Base-by-base conservation (phyloP, 1,140 invertebrate genomes). In the Schlechtendalia chinensis region DNA sequence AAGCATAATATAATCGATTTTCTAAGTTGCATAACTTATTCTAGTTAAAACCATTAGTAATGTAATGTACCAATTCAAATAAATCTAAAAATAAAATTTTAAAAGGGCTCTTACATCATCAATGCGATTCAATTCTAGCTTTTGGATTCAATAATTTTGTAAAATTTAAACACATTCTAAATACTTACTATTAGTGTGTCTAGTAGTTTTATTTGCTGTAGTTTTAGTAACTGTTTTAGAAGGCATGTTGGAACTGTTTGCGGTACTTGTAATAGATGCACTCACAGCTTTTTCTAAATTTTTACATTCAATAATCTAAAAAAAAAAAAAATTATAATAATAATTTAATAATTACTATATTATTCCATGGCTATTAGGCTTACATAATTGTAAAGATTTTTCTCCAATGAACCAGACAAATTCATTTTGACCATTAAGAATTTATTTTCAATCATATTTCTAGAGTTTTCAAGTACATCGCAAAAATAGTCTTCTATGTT, bases 381-480 rank as follows among this genome's bases (percentile, higher is more conserved):
- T 27, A 79, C 75, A 12, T 47, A 63, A 11, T 79, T 58, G 45
- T 79, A 59, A 19, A 79, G 58, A 27, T 79, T 79, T n/a, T 1
- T 19, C 8, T 79, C 1, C 5, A 79, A 29, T 19, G 16, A 47
- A 16, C 11, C 58, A 22, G 29, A 19, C 22, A 79, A 79, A 79
- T 79, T 79, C 39, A 79, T 79, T 63, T 79, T 59, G 10, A 50
- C 24, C 56, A 79, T 61, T 79, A 79, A 47, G 63, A 79, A 79
- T 47, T 58, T 11, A 79, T 24, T 79, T 79, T 79, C 75, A 1
- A 79, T 50, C n/a, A n/a, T 8, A 59, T 79, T 79, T 50, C 39
- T 50, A 27, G 11, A 61, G 16, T 50, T 27, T 1, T 79, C 75
- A 50, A 47, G 27, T n/a, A n/a, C 12, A 5, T 79, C 32, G 27